Base-by-base conservation (phyloP, 1,140 invertebrate genomes). In the Listronotus bonariensis region DNA sequence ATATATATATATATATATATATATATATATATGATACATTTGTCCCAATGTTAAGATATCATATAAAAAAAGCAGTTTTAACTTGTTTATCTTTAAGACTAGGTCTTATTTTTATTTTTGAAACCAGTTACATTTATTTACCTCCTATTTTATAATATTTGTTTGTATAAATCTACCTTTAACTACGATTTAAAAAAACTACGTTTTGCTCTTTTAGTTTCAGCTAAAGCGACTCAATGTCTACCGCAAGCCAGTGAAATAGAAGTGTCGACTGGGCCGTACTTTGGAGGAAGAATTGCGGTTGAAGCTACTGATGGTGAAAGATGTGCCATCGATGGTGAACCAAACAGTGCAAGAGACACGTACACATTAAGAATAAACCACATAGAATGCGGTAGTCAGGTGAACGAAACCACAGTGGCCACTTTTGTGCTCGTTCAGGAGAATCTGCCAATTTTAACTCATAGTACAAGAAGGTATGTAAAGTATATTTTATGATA, bases 351-450 rank as follows among this genome's bases (percentile, higher is more conserved):
- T 76, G 79, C 85, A 0, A 82, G 84, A 62, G 88, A 89, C 64
- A 85, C 83, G 1, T 92, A 92, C 77, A 87, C 84, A 1, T 80
- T 92, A 57, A 79, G 87, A 45, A 92, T 92, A 49, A 84, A 88
- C 72, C 90, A 92, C 70, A 82, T 86, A 14, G 81, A 87, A 59
- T 92, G 90, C 68, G 89, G 89, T n/a, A 91, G 88, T 42, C 81
- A 86, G 66, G 86, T 89, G 3, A 89, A 90, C 52, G 88, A 87
- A 57, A 86, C 83, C 1, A 88, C 86, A 2, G 90, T 89, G 60
- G 88, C 86, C 43, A 91, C 89, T 0, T 91, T 89, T 72, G 88
- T 92, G 15, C 84, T 91, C 6, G 90, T 92, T 6, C 89, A 92
- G 72, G 90, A 92, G 75, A 91, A 91, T 76, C 77, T 89, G 34